Evolutionary conservation across 2,113 vertebrate species (phyloP).

Genomic region (Columbina picui): DNA sequence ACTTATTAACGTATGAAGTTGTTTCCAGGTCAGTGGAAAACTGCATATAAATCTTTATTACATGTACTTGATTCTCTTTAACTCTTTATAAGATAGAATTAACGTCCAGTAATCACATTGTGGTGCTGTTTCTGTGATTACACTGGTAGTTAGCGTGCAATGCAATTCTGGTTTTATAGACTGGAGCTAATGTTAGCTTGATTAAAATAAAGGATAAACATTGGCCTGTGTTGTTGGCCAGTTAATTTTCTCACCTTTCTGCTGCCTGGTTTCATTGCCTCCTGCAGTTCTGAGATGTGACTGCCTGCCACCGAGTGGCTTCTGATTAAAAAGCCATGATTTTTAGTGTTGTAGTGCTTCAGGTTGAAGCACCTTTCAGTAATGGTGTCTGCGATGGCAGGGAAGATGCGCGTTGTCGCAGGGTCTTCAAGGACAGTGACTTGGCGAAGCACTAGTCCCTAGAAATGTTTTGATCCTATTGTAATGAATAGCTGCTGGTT

Average conservation of each 20-base stretch:
- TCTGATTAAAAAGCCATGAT: not conserved
- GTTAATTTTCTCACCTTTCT: conserved; percentile 14
- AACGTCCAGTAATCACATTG: not conserved
- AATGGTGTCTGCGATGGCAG: not conserved
- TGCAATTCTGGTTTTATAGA: conserved; percentile 45
- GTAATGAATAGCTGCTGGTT: conserved; percentile 59
- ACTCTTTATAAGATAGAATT: conserved; percentile 49
- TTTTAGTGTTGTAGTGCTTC: not conserved
- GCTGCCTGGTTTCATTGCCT: not conserved
- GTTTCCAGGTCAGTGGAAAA: conserved; percentile 47
- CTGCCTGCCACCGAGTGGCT: not conserved
- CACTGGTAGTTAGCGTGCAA: not conserved
- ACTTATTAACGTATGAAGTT: conserved; percentile 20
- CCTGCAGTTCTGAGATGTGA: not conserved
- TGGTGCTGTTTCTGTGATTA: conserved; percentile 7
- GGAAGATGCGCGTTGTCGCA: not conserved
- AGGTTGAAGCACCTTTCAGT: not conserved
- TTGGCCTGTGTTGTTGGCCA: not conserved
- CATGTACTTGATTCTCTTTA: conserved; percentile 25
- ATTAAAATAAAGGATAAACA: conserved; percentile 29
- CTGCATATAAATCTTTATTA: conserved; percentile 37
- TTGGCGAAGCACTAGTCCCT: not conserved
- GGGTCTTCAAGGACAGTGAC: conserved; percentile 64
- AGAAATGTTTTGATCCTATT: conserved; percentile 66
- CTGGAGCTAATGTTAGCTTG: conserved; percentile 24